Percentiles rank a stretch among this genome's conserved stretches.
Conservation (phyloP, 2,797 vertebrate species). For the Prunella strophiata region DNA sequence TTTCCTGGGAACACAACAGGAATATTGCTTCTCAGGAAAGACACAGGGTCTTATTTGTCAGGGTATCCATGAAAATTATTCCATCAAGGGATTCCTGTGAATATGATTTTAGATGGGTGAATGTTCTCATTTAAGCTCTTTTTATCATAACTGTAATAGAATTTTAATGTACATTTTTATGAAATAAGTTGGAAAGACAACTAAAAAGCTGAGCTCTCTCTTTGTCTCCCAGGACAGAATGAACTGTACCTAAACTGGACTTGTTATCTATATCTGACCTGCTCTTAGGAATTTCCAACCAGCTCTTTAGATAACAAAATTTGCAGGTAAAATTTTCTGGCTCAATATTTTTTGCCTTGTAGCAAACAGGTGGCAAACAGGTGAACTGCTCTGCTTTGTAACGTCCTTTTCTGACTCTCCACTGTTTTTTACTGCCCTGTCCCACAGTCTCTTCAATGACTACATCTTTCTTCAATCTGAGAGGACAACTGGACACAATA, state of each 20-base stretch:
- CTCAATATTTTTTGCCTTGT: not conserved
- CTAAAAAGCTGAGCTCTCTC: not conserved
- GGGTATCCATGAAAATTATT: not conserved
- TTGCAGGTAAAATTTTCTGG: not conserved
- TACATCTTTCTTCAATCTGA: not conserved
- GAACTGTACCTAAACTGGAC: not conserved
- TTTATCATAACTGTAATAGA: not conserved
- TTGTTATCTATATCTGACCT: not conserved
- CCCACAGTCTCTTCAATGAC: not conserved
- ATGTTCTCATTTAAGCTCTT: not conserved
- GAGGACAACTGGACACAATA: not conserved
- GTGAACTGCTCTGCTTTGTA: not conserved
- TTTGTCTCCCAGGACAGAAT: not conserved
- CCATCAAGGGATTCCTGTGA: not conserved
- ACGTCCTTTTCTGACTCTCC: not conserved
- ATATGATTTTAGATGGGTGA: not conserved
- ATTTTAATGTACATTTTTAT: not conserved
- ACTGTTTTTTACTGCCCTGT: not conserved
- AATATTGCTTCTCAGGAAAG: conserved; percentile 1
- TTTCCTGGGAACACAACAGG: not conserved
- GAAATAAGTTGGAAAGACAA: not conserved
- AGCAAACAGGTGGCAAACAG: not conserved
- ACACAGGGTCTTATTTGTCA: not conserved
- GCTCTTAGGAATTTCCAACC: not conserved
- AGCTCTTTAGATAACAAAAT: not conserved